Evolutionary conservation across 2,888 invertebrate genomes (phyloP).

Genomic region (Tetheella fluctuosa): DNA sequence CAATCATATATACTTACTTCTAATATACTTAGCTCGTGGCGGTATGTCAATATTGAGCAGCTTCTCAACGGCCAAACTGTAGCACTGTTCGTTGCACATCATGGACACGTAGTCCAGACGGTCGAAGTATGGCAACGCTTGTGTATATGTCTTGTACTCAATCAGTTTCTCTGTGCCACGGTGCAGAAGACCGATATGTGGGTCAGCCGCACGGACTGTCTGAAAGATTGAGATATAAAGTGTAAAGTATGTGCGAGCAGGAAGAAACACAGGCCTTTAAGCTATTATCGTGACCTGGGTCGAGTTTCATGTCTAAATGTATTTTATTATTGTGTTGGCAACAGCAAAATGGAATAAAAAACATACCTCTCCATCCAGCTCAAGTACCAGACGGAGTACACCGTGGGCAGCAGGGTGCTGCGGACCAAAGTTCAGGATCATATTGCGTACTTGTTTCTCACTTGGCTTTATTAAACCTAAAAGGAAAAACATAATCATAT

Average conservation of each 20-base stretch:
- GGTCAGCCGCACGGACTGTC: constrained; percentile 94
- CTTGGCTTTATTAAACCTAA: constrained; percentile 82
- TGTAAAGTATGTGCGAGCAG: too few relatives aligned
- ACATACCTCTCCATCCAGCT: constrained; percentile 91
- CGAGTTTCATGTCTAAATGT: too few relatives aligned
- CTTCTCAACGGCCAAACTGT: constrained; percentile 97
- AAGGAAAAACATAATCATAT: too few relatives aligned
- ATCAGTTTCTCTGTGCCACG: constrained; percentile 99
- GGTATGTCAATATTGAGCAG: constrained; percentile 98
- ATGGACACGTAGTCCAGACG: constrained; percentile 99
- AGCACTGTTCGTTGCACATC: constrained; percentile 99
- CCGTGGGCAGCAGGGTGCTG: constrained; percentile 97
- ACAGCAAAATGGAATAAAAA: too few relatives aligned
- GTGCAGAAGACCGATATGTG: constrained; percentile 98
- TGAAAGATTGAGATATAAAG: constrained; percentile 49
- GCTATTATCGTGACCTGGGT: too few relatives aligned
- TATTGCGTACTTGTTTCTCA: constrained; percentile 93
- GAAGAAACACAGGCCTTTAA: too few relatives aligned
- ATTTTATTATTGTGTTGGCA: too few relatives aligned
- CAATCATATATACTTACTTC: constrained; percentile 91
- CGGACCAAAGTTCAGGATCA: constrained; percentile 93
- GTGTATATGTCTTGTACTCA: constrained; percentile 99
- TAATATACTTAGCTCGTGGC: constrained; percentile 96
- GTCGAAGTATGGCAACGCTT: constrained; percentile 99
- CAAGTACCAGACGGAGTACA: constrained; percentile 91